Percentiles rank a stretch among this genome's conserved stretches.
These are phyloP conservation scores for Epinotia nisella DNA, from an alignment of 2,888 invertebrate genomes.

Conservation along the genomic window DNA sequence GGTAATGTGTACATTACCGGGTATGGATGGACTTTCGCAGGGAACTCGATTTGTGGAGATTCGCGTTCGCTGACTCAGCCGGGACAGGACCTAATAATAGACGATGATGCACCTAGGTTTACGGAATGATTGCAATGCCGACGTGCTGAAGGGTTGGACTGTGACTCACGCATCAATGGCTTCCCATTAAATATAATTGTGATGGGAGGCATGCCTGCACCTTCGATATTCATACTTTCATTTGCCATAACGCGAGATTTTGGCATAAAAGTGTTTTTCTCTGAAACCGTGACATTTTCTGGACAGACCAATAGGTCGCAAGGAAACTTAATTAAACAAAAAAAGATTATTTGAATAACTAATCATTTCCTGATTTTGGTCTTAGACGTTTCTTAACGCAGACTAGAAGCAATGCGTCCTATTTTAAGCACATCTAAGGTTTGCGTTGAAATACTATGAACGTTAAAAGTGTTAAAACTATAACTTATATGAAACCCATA, in stretches of 20 bases:
- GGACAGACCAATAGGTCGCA: too few relatives aligned
- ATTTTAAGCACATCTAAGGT: background rate
- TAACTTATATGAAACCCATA: background rate
- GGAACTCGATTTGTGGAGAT: constrained; percentile 7
- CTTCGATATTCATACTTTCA: too few relatives aligned
- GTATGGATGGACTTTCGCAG: constrained; percentile 17
- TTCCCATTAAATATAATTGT: constrained; percentile 5
- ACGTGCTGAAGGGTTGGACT: constrained; percentile 1
- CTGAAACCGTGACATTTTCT: too few relatives aligned
- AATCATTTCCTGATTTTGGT: too few relatives aligned
- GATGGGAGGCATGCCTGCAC: background rate
- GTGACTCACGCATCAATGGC: constrained; percentile 14
- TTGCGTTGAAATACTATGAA: too few relatives aligned
- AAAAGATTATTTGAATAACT: too few relatives aligned
- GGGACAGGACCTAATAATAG: constrained; percentile 22
- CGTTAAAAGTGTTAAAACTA: background rate
- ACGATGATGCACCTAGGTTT: constrained; percentile 4
- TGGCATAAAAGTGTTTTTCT: too few relatives aligned
- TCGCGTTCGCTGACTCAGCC: constrained; percentile 25
- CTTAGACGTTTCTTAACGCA: too few relatives aligned
- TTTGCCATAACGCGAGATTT: too few relatives aligned
- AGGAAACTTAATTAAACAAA: too few relatives aligned
- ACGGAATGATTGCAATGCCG: constrained; percentile 12
- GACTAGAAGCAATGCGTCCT: background rate
- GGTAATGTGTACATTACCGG: constrained; percentile 4